phyloP scores from a whole-genome alignment of 2,888 invertebrate genomes.

The Epiblema foenella region DNA sequence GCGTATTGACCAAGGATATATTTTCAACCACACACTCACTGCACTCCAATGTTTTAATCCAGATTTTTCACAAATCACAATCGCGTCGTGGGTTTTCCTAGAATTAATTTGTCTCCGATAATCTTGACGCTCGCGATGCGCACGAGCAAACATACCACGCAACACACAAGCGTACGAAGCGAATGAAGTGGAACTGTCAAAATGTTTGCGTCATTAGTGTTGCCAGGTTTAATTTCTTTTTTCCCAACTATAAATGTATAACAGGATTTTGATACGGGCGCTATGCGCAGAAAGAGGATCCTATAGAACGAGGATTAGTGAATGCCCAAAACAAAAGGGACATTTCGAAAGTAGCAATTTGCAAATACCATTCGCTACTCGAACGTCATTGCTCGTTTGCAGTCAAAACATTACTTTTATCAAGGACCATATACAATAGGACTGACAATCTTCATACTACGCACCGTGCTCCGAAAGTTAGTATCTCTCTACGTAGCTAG shows the following conservation, averaged over 20 bases:
- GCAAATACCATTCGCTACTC: constrained; percentile 2
- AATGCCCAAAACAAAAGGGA: too few species aligned
- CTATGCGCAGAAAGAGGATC: too few species aligned
- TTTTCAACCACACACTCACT: constrained; percentile 31
- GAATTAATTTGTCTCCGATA: constrained; percentile 26
- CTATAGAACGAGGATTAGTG: too few species aligned
- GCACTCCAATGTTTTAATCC: constrained; percentile 37
- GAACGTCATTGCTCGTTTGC: constrained; percentile 9
- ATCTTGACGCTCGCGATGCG: constrained; percentile 22
- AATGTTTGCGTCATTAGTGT: constrained; percentile 31
- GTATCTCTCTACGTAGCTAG: too few species aligned
- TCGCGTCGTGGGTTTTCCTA: constrained; percentile 7
- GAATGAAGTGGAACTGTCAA: constrained; percentile 20
- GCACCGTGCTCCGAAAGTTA: too few species aligned
- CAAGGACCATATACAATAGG: too few species aligned
- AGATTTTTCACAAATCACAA: constrained; percentile 30
- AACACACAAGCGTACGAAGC: background rate
- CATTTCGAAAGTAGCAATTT: constrained; percentile 39
- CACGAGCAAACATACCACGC: constrained; percentile 27
- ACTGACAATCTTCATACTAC: too few species aligned
- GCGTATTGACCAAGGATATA: constrained; percentile 5
- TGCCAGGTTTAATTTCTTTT: constrained; percentile 12
- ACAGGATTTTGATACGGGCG: too few species aligned
- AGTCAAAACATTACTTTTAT: constrained; percentile 17
- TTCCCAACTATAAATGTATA: background rate